Base-by-base conservation (phyloP, 2,113 vertebrate species). In the Capra hircus region DNA sequence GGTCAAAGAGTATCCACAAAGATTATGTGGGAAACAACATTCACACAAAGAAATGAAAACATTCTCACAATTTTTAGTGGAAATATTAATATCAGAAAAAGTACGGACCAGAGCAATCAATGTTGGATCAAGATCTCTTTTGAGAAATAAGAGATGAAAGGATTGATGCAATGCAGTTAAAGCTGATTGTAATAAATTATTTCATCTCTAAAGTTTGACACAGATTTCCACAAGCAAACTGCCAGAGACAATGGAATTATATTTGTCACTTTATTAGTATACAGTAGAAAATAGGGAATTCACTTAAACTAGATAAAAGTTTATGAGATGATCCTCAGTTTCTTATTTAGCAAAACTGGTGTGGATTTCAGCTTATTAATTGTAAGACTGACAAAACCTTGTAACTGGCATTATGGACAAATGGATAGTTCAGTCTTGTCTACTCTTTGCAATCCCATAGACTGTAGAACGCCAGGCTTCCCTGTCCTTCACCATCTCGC, bases 401-500 rank as follows among this genome's bases (percentile, higher is more conserved):
- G 25, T 60, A 45, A 30, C 43, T 43, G 40, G 36, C n/a, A 55
- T 59, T 43, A 59, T 59, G 50, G 19, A 25, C 25, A 21, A 60
- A 45, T 60, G 16, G 40, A 60, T 59, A 85, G 55, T 36, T 71
- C 64, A 71, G 9, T 36, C 1, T 0, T 71, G 64, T 11, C n/a
- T 36, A 11, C n/a, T 71, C n/a, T 71, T 71, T 36, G n/a, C 9
- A 23, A 36, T 71, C n/a, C 19, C 64, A 71, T 36, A n/a, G 64
- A 36, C 64, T 36, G 64, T 21, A 71, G 64, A 36, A 71, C 1
- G 0, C 2, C 15, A 64, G 7, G 30, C 30, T 64, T 64, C 30
- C 30, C 9, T 36, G 19, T 71, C 64, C n/a, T 12, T 71, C n/a
- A 71, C n/a, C 9, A 36, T 71, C 17, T 71, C 0, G 0, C 64